These are phyloP conservation scores for Tupaia tana DNA, from an alignment of 2,113 vertebrate genomes.

Conservation along the genomic window DNA sequence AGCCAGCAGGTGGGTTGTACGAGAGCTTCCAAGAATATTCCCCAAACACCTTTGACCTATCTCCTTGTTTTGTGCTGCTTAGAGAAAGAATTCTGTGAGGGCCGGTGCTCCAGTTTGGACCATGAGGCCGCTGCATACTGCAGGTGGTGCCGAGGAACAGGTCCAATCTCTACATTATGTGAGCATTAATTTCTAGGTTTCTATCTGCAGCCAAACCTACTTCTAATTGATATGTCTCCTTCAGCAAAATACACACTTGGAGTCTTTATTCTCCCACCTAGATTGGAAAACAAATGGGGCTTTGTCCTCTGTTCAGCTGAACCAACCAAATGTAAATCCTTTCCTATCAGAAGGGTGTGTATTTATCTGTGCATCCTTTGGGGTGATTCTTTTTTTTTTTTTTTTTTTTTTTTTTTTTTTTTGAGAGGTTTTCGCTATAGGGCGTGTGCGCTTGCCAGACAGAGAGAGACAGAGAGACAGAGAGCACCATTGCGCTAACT, in stretches of 20 bases:
- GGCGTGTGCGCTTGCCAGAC: no score
- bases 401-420: no score
- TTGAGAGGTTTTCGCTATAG: no score
- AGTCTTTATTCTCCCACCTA: neutral
- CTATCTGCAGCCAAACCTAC: neutral
- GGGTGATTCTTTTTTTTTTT: neutral
- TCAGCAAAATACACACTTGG: neutral
- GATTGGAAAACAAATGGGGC: neutral
- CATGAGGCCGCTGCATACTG: fast-evolving
- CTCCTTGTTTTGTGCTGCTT: neutral
- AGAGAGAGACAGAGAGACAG: no score
- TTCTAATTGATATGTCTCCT: neutral
- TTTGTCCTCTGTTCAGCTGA: neutral
- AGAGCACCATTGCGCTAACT: no score
- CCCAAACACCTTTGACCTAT: neutral
- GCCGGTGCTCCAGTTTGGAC: neutral
- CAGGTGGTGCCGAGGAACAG: fast-evolving
- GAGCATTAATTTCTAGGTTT: neutral
- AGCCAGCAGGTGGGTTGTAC: neutral
- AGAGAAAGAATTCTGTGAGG: neutral
- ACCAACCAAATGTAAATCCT: neutral
- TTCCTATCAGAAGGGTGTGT: slow-evolving; percentile 14
- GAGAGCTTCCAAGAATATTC: neutral
- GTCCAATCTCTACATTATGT: neutral
- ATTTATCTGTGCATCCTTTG: neutral